phyloP scores from a whole-genome alignment of 92 coral and sea anemone genomes.

The Meandrina meandrites region DNA sequence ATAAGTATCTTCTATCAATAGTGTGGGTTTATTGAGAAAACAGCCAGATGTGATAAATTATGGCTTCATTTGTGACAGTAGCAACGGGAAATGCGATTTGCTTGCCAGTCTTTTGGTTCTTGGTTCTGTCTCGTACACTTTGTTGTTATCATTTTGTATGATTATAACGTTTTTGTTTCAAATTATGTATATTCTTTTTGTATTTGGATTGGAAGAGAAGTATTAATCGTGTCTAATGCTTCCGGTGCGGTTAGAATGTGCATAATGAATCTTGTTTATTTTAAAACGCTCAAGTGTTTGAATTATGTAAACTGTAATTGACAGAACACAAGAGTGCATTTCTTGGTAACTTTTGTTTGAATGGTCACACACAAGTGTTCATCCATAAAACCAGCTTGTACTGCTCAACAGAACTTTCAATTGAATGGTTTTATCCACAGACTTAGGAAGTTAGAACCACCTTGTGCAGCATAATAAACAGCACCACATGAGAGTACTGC shows the following conservation, averaged over 20 bases:
- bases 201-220: background rate
- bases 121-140: background rate
- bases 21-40: background rate
- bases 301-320: background rate
- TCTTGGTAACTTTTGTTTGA: background rate
- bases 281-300: background rate
- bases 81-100: background rate
- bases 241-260: background rate
- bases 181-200: too few relatives aligned
- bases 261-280: background rate
- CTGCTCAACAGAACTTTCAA: background rate
- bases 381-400: background rate
- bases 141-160: too few relatives aligned
- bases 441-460: too few relatives aligned
- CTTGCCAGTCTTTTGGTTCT: background rate
- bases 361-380: background rate
- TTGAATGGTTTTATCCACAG: background rate
- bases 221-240: background rate
- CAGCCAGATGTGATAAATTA: background rate
- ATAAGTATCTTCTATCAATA: background rate
- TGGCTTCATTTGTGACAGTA: background rate
- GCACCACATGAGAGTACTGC: background rate
- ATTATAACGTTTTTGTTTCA: background rate
- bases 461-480: background rate
- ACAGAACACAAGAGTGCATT: conserved; percentile 4